A percentile compares a stretch with the other conserved stretches of the same genome.
phyloP scores from a whole-genome alignment of 2,113 vertebrate species.

The Hippolais icterina region DNA sequence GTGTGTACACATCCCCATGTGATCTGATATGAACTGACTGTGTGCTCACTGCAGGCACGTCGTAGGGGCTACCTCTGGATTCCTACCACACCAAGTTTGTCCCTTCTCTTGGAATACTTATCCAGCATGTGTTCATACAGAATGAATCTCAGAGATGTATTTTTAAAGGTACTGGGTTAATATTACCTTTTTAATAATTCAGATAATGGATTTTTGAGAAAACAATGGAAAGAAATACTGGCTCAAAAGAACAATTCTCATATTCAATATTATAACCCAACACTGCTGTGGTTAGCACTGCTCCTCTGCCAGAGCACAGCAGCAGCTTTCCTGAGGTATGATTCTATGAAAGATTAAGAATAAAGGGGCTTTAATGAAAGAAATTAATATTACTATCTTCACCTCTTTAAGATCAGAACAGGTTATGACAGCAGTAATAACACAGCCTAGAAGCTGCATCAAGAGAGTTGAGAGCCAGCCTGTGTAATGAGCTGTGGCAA shows the following conservation, averaged over 20 bases:
- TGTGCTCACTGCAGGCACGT: fast-evolving
- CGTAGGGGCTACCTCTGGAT: fast-evolving
- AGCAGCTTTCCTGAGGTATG: background rate
- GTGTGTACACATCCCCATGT: background rate
- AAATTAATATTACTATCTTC: background rate
- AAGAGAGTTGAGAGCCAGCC: background rate
- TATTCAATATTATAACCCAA: background rate
- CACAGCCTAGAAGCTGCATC: background rate
- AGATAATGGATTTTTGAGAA: background rate
- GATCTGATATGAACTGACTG: background rate
- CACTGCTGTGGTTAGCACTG: background rate
- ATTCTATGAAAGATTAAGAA: background rate
- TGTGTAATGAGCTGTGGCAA: conserved; percentile 4
- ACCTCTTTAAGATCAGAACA: background rate
- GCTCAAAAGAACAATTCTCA: background rate
- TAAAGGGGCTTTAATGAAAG: background rate
- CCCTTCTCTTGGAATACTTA: background rate
- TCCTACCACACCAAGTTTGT: background rate
- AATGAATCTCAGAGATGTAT: background rate
- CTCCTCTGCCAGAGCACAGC: background rate
- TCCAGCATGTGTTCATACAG: background rate
- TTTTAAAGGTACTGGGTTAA: background rate
- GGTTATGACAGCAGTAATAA: background rate
- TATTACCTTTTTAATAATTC: background rate
- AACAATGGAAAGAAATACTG: background rate